Percentiles rank a stretch among this genome's conserved stretches.
Conservation (phyloP, 2,113 vertebrate genomes). For the Strix uralensis region DNA sequence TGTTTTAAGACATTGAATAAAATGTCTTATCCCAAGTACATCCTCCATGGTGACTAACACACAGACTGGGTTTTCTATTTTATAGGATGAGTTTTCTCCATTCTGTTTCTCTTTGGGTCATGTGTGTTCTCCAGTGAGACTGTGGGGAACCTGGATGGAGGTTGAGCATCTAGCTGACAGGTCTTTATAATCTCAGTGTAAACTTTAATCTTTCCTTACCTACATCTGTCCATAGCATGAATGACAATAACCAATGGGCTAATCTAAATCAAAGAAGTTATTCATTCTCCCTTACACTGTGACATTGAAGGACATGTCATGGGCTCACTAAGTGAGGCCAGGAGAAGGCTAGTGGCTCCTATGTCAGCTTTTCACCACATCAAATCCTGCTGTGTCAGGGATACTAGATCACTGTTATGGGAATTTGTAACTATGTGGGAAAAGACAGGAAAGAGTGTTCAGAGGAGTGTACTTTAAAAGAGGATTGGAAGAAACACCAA, state of each 20-base stretch:
- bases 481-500: slow-evolving; percentile 3
- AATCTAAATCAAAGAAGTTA: neutral
- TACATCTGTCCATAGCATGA: neutral
- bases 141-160: neutral
- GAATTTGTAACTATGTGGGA: neutral
- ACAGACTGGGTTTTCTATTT: neutral
- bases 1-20: neutral
- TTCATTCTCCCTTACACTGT: neutral
- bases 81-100: neutral
- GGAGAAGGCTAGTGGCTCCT: neutral
- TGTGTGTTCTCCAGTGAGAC: neutral
- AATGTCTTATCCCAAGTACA: neutral
- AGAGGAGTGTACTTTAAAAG: slow-evolving; percentile 6
- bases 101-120: neutral
- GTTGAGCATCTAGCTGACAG: neutral
- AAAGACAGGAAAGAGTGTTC: neutral
- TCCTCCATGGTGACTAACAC: neutral
- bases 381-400: neutral
- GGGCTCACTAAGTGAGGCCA: neutral
- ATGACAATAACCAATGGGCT: neutral
- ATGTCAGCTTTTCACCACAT: neutral
- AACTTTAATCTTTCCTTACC: neutral
- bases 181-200: neutral
- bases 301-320: neutral
- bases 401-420: neutral